phyloP scores from a whole-genome alignment of 2,888 invertebrate species.

The Nomada goodeniana region DNA sequence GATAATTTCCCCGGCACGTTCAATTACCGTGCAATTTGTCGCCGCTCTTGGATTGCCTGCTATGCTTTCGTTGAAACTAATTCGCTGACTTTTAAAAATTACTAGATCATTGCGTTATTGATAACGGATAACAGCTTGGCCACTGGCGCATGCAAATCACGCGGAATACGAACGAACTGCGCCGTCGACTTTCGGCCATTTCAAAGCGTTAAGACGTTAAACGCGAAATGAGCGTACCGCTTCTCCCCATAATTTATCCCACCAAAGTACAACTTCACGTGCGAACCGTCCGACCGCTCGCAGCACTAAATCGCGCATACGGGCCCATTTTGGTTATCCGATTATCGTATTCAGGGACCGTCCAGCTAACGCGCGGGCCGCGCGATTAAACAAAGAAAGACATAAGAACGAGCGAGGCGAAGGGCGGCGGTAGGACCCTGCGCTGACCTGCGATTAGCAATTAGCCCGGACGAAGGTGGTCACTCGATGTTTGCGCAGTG shows the following conservation, averaged over 20 bases:
- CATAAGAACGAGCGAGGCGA: slow-evolving; percentile 39
- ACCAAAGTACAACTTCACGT: too few relatives aligned
- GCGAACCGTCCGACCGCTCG: too few relatives aligned
- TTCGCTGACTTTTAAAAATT: too few relatives aligned
- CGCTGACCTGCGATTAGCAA: slow-evolving; percentile 75
- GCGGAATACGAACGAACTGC: too few relatives aligned
- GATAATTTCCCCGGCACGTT: neutral
- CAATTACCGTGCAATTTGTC: neutral
- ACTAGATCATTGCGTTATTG: too few relatives aligned
- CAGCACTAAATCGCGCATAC: neutral
- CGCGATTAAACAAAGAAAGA: slow-evolving; percentile 9
- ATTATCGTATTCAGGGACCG: neutral
- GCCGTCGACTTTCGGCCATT: too few relatives aligned
- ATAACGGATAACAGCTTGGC: too few relatives aligned
- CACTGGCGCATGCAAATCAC: too few relatives aligned
- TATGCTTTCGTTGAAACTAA: too few relatives aligned
- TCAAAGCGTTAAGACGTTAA: too few relatives aligned
- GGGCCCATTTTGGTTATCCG: neutral
- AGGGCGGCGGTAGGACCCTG: slow-evolving; percentile 46
- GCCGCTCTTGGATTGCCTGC: neutral
- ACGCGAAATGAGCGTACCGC: too few relatives aligned
- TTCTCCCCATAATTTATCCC: too few relatives aligned
- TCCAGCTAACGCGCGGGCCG: neutral
- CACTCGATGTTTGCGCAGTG: slow-evolving; percentile 74
- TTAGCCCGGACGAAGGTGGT: slow-evolving; percentile 70